Base-by-base conservation (phyloP, 2,113 vertebrate species). In the Lepisosteus oculatus region DNA sequence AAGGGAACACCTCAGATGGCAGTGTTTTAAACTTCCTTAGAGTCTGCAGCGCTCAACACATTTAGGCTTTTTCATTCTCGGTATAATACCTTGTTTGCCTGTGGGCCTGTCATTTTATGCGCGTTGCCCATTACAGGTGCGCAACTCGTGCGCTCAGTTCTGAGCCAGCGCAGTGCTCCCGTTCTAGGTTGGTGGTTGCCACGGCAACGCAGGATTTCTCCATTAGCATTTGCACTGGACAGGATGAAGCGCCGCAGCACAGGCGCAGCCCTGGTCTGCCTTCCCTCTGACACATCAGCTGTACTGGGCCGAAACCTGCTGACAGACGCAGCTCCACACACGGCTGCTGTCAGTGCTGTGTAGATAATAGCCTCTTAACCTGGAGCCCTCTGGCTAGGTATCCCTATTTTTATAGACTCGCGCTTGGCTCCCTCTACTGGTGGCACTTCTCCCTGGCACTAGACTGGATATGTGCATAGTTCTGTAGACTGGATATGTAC, bases 351-450 rank as follows among this genome's bases (percentile, higher is more conserved):
- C 77, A 83, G 17, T 29, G 86, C 85, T 89, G 88, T 88, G 81
- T 84, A 87, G 84, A 91, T 90, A 92, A 91, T 90, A 79, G 87
- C 85, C 88, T 87, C 85, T 88, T 87, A 92, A 93, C 91, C 79
- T 83, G 65, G 74, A 90, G 89, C 90, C 90, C 90, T 84, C 76
- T 77, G 75, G 78, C 82, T 71, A 65, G 83, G 77, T 74, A 65
- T 77, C 55, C 70, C 75, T 67, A 42, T 64, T 73, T 70, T 75
- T 67, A 15, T 69, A n/a, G 12, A 72, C 41, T 41, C 17, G 0
- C 7, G 62, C 8, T 3, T 64, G 8, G 80, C 72, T 79, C 89
- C 87, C 83, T 81, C 90, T 91, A 78, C 84, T 85, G 90, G 83
- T 77, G 7, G 72, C 45, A 29, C 17, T 17, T 64, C 3, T 13